Percentiles rank a stretch among this genome's conserved stretches.
These are phyloP conservation scores for Alca torda DNA, from an alignment of 2,797 vertebrate species.

Conservation along the genomic window DNA sequence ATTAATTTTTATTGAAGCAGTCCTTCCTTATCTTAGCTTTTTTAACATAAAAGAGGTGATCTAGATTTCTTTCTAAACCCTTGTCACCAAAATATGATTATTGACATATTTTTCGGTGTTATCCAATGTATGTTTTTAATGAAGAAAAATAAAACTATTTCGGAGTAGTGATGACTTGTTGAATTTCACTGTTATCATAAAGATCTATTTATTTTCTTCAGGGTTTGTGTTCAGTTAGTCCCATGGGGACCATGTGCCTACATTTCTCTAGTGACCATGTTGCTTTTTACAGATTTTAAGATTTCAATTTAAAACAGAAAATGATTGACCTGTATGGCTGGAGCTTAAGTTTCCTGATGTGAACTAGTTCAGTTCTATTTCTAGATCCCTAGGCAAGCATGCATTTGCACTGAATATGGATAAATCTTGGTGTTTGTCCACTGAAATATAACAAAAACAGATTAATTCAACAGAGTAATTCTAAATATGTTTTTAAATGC, in stretches of 20 bases:
- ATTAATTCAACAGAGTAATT: background rate
- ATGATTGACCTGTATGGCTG: background rate
- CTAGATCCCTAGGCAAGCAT: background rate
- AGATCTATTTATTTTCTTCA: background rate
- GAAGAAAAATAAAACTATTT: background rate
- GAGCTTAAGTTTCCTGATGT: background rate
- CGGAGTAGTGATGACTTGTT: background rate
- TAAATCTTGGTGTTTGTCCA: background rate
- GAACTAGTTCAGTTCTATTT: background rate
- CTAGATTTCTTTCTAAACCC: background rate
- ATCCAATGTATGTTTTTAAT: background rate
- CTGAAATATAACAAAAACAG: background rate
- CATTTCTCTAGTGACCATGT: background rate
- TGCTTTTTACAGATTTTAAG: background rate
- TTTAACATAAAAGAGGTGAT: background rate
- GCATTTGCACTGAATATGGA: background rate
- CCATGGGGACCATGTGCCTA: background rate
- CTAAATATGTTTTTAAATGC: background rate
- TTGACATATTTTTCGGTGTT: background rate
- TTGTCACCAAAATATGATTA: background rate
- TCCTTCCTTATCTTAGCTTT: background rate
- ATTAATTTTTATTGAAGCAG: background rate
- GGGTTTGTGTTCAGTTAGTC: background rate
- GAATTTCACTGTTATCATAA: slow-evolving; percentile 1
- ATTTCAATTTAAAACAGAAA: background rate